Base-by-base conservation (phyloP, 2,113 vertebrate genomes). In the Mesoclemmys tuberculata region DNA sequence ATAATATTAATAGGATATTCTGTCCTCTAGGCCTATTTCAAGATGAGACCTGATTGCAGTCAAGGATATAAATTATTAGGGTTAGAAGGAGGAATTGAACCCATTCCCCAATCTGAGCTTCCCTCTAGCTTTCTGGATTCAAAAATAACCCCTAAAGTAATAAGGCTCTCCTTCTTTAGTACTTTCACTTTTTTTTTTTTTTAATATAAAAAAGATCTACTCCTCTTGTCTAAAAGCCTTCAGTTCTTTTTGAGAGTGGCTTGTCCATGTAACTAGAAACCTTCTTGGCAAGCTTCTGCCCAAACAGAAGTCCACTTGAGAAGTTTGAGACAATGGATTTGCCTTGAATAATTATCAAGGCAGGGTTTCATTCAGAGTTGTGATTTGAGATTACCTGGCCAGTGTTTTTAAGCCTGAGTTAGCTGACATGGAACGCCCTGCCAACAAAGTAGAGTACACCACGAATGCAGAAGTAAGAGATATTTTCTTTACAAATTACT, bases 391-490 rank as follows among this genome's bases (percentile, higher is more conserved):
- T 24, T 0, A 0, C 35, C 58, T 11, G 21, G 8, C 35, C 41
- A 74, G 52, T 31, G 41, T n/a, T 9, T 31, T 3, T 21, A 21
- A n/a, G 51, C n/a, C 35, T 27, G 21, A 26, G 26, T 52, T 38
- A 56, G 22, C 68, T 74, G 38, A 74, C 68, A 74, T 24, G 19
- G 68, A 10, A 24, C 68, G 41, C 68, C 24, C 38, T 74, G 38
- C n/a, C n/a, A 74, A 38, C 38, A 22, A 22, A 41, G 5, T 11
- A 38, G 21, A 54, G 79, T 35, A 14, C 0, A 0, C 71, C 11
- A 41, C 22, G 41, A 74, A 80, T 6, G 21, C 29, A 54, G 46
- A 83, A 41, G 4, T 31, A 56, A 58, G 22, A 58, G 8, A 24
- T 77, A 5, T 48, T 14, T 80, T 46, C 27, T 52, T 75, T 5